Percentiles rank a stretch among this genome's conserved stretches.
phyloP scores from a whole-genome alignment of 2,888 invertebrate species.

The Torymus aiolomorphi region DNA sequence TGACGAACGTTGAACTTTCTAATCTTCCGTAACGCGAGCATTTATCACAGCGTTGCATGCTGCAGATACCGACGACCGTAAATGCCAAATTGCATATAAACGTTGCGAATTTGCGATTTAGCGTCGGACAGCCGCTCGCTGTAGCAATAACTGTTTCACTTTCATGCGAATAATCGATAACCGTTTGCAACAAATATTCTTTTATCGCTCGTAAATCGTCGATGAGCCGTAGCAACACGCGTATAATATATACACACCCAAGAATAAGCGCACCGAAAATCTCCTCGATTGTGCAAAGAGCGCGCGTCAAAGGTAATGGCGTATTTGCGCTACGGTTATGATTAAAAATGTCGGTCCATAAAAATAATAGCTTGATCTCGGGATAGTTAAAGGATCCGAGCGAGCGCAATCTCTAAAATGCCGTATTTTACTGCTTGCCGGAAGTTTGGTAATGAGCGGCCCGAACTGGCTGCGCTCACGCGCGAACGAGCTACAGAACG shows the following conservation, averaged over 20 bases:
- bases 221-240: background rate
- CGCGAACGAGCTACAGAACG: too few species aligned
- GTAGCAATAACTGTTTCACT: background rate
- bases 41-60: too few species aligned
- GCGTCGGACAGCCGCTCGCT: too few species aligned
- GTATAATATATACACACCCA: background rate
- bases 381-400: background rate
- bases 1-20: constrained; percentile 28
- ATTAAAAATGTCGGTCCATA: background rate
- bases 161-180: constrained; percentile 8
- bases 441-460: constrained; percentile 38
- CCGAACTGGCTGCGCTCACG: constrained; percentile 8
- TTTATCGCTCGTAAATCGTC: background rate
- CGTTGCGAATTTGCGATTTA: too few species aligned
- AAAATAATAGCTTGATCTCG: constrained; percentile 23
- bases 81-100: too few species aligned
- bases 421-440: constrained; percentile 29
- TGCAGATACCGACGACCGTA: too few species aligned
- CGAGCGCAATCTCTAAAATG: background rate
- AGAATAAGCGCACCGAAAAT: too few species aligned
- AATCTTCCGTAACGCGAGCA: constrained; percentile 1
- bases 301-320: too few species aligned
- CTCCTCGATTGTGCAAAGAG: too few species aligned
- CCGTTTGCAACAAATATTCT: background rate
- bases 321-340: too few species aligned